phyloP scores from a whole-genome alignment of 1,140 invertebrate genomes.

The Neodiprion pinetum region DNA sequence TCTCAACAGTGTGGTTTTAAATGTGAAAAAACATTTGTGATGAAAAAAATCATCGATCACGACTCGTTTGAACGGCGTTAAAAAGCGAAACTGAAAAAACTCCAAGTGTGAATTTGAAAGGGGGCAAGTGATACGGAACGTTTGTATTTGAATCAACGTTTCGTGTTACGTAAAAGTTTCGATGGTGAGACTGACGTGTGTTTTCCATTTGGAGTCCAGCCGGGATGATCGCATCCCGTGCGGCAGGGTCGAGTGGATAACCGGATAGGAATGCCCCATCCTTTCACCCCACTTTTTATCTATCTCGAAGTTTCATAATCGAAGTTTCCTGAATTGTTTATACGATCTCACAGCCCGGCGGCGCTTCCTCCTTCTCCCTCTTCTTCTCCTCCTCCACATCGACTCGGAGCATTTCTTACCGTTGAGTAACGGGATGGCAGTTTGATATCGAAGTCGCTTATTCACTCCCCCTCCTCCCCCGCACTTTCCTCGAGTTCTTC shows the following conservation, averaged over 20 bases:
- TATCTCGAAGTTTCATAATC: conserved; percentile 58
- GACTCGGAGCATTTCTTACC: background rate
- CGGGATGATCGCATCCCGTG: background rate
- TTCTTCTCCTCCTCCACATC: background rate
- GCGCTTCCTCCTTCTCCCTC: background rate
- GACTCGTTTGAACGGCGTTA: too few species aligned
- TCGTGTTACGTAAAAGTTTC: conserved; percentile 38
- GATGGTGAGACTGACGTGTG: conserved; percentile 46
- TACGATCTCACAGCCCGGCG: background rate
- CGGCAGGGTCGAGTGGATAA: conserved; percentile 25
- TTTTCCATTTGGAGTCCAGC: conserved; percentile 29
- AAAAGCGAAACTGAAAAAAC: too few species aligned
- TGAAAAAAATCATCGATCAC: too few species aligned
- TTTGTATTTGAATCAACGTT: conserved; percentile 12
- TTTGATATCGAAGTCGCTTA: conserved; percentile 7
- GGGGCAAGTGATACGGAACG: background rate
- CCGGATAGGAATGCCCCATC: conserved; percentile 30
- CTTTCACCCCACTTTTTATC: conserved; percentile 10
- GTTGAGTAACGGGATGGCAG: conserved; percentile 4
- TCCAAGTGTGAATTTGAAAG: too few species aligned
- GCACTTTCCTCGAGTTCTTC: background rate
- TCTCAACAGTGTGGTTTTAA: too few species aligned
- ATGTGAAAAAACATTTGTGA: too few species aligned
- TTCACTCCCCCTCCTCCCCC: background rate
- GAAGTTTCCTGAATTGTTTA: conserved; percentile 60